phyloP scores from a whole-genome alignment of 2,888 invertebrate species.

The Toxonevra muliebris region DNA sequence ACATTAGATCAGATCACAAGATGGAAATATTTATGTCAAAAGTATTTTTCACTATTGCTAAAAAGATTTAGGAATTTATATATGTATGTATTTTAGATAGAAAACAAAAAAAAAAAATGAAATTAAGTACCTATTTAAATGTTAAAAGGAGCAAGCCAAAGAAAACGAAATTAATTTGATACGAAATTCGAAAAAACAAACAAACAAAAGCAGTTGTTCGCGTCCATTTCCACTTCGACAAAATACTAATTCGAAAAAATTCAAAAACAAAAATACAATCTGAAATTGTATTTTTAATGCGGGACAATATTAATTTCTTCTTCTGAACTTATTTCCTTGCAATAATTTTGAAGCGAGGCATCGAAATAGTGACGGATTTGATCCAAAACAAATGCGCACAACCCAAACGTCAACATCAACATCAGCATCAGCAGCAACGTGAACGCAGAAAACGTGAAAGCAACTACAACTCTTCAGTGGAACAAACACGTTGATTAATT shows the following conservation, averaged over 20 bases:
- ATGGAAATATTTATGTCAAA: no score
- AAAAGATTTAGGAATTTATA: no score
- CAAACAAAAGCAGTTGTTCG: conserved; percentile 38
- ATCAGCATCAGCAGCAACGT: background rate
- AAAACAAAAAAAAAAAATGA: no score
- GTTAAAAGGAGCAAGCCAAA: background rate
- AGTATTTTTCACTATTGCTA: no score
- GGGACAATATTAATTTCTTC: background rate
- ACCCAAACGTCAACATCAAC: conserved; percentile 24
- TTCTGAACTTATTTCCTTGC: no score
- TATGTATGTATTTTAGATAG: no score
- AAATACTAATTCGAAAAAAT: background rate
- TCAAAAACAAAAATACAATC: background rate
- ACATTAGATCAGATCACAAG: no score
- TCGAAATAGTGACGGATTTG: conserved; percentile 33
- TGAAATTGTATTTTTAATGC: background rate
- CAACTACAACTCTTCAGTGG: conserved; percentile 1
- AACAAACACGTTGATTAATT: conserved; percentile 53
- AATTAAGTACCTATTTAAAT: no score
- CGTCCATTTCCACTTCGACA: conserved; percentile 31
- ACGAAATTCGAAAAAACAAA: conserved; percentile 18
- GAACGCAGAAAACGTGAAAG: conserved; percentile 32
- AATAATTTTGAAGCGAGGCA: conserved; percentile 16
- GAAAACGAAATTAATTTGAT: conserved; percentile 18
- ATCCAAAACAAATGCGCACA: conserved; percentile 29